Evolutionary conservation across 2,888 invertebrate species (phyloP).

Genomic region (Polylopha cassiicola): DNA sequence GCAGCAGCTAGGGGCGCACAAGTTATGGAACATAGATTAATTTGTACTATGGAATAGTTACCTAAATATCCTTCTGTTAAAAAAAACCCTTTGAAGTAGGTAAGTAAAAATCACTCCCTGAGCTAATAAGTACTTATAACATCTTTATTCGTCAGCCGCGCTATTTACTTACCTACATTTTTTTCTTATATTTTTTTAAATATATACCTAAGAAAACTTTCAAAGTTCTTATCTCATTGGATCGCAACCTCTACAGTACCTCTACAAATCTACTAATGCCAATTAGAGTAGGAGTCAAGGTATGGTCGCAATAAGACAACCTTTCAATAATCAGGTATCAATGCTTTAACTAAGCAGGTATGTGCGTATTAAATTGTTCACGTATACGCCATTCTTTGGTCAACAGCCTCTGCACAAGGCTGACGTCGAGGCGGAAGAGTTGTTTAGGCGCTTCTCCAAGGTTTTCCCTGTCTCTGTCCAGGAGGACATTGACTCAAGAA

Average conservation of each 20-base stretch:
- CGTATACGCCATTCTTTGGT: slow-evolving; percentile 33
- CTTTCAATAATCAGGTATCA: slow-evolving; percentile 28
- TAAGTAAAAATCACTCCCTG: too few relatives aligned
- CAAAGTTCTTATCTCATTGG: too few relatives aligned
- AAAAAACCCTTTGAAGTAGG: too few relatives aligned
- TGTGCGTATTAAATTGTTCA: slow-evolving; percentile 19
- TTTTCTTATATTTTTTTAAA: too few relatives aligned
- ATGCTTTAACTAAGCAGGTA: slow-evolving; percentile 10
- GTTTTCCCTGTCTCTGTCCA: slow-evolving; percentile 65
- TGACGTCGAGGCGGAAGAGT: slow-evolving; percentile 44
- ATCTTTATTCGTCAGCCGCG: too few relatives aligned
- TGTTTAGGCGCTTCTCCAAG: slow-evolving; percentile 58
- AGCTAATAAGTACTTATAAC: too few relatives aligned
- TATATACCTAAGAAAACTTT: too few relatives aligned
- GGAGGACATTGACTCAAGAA: slow-evolving; percentile 76
- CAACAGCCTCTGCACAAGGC: slow-evolving; percentile 52
- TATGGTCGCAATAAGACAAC: slow-evolving; percentile 9
- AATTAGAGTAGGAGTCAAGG: slow-evolving; percentile 8
- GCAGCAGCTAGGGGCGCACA: slow-evolving; percentile 65
- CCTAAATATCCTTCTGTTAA: too few relatives aligned
- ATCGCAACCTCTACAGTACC: too few relatives aligned
- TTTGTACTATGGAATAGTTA: slow-evolving; percentile 43
- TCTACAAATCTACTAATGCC: too few relatives aligned
- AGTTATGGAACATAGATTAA: slow-evolving; percentile 37
- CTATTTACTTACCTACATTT: too few relatives aligned